phyloP scores from a whole-genome alignment of 2,888 invertebrate genomes.

The Pteria penguin region DNA sequence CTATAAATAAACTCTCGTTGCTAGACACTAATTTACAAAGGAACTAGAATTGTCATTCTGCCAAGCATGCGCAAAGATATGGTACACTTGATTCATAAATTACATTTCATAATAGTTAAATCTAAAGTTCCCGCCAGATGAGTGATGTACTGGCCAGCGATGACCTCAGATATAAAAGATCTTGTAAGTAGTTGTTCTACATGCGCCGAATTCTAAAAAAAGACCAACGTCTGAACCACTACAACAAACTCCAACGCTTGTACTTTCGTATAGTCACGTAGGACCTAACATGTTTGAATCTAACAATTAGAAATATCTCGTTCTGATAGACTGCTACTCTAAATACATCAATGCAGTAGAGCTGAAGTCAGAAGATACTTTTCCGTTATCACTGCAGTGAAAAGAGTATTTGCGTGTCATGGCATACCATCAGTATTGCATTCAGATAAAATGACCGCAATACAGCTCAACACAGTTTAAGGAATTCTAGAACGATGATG shows the following conservation, averaged over 20 bases:
- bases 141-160: conserved; percentile 48
- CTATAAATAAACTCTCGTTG: neutral
- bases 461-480: conserved; percentile 46
- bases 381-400: conserved; percentile 26
- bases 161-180: conserved; percentile 33
- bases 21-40: conserved; percentile 28
- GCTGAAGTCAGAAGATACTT: conserved; percentile 28
- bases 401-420: conserved; percentile 37
- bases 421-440: conserved; percentile 38
- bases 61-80: neutral
- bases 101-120: conserved; percentile 50
- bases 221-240: conserved; percentile 43
- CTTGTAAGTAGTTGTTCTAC: conserved; percentile 37
- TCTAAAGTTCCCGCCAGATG: conserved; percentile 47
- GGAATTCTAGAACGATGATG: conserved; percentile 36
- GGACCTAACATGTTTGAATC: conserved; percentile 50
- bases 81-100: neutral
- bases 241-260: conserved; percentile 46
- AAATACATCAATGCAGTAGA: conserved; percentile 43
- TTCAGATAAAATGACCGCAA: conserved; percentile 52
- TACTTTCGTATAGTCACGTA: conserved; percentile 45
- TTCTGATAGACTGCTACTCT: conserved; percentile 22
- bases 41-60: neutral
- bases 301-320: conserved; percentile 44
- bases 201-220: conserved; percentile 49